Conservation (phyloP, 2,888 invertebrate species). For the Acleris laterana region DNA sequence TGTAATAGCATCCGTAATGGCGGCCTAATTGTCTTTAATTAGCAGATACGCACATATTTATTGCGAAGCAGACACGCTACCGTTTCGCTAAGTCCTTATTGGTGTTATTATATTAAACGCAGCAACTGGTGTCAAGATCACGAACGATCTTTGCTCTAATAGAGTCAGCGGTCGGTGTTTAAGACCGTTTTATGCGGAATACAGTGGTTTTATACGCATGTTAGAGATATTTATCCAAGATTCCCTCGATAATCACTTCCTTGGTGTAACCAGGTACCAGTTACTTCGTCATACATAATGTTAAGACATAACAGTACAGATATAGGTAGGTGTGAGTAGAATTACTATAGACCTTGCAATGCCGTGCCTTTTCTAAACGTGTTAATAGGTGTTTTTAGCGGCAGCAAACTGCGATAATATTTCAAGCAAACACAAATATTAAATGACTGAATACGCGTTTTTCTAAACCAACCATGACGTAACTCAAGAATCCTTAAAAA, state of each 20-base stretch:
- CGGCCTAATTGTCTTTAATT: constrained; percentile 50
- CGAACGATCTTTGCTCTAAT: constrained; percentile 37
- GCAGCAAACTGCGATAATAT: constrained; percentile 3
- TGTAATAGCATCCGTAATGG: constrained; percentile 51
- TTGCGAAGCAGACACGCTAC: constrained; percentile 47
- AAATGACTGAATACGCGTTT: constrained; percentile 11
- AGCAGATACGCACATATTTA: constrained; percentile 54
- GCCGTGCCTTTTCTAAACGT: constrained; percentile 13
- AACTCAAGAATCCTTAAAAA: not conserved
- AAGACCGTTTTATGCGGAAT: constrained; percentile 20
- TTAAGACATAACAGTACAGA: too few relatives aligned
- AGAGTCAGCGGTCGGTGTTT: constrained; percentile 35
- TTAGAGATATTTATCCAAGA: constrained; percentile 28
- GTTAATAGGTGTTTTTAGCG: constrained; percentile 21
- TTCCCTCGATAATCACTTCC: constrained; percentile 41
- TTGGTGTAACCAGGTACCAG: constrained; percentile 28
- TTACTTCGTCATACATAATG: constrained; percentile 10
- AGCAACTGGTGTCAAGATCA: constrained; percentile 44
- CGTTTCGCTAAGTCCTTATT: constrained; percentile 43
- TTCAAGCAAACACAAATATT: not conserved
- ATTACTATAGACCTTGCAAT: not conserved
- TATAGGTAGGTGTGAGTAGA: too few relatives aligned
- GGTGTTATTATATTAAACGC: constrained; percentile 45
- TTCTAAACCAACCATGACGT: constrained; percentile 9
- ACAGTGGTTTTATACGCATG: constrained; percentile 26